Evolutionary conservation across 92 coral and sea anemone genomes (phyloP).

Genomic region (Nematostella vectensis): DNA sequence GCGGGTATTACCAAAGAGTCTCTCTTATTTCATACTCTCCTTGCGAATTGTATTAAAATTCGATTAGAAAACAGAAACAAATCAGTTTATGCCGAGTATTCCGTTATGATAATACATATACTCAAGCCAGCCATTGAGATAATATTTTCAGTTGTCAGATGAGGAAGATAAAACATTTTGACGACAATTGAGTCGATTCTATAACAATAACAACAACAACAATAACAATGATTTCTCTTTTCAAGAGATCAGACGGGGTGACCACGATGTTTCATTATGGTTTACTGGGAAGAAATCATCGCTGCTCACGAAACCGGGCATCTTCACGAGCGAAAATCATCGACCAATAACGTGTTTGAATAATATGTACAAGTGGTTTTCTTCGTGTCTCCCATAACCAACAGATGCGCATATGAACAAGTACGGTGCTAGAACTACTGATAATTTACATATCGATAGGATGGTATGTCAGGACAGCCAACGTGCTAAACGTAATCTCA

Average conservation of each 20-base stretch:
- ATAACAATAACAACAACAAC: too few relatives aligned
- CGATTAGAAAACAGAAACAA: too few relatives aligned
- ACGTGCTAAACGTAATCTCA: neutral
- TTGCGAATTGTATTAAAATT: too few relatives aligned
- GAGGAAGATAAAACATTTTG: too few relatives aligned
- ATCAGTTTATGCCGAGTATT: too few relatives aligned
- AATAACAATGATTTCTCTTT: too few relatives aligned
- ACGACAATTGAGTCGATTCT: too few relatives aligned
- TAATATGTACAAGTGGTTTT: constrained; percentile 14
- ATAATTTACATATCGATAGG: constrained; percentile 7
- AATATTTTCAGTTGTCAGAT: too few relatives aligned
- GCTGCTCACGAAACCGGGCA: constrained; percentile 9
- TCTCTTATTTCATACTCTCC: too few relatives aligned
- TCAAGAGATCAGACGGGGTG: constrained; percentile 4
- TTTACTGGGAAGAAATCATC: constrained; percentile 9
- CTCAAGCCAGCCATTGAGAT: too few relatives aligned
- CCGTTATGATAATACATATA: too few relatives aligned
- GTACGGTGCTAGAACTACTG: constrained; percentile 2
- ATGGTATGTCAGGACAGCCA: neutral
- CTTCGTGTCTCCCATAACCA: constrained; percentile 10
- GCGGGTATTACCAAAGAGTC: too few relatives aligned
- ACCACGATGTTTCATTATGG: constrained; percentile 10
- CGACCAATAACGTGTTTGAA: constrained; percentile 17
- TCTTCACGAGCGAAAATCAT: constrained; percentile 7
- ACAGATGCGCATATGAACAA: neutral